phyloP scores from a whole-genome alignment of 2,888 invertebrate species.

The Odontocolon sp. region DNA sequence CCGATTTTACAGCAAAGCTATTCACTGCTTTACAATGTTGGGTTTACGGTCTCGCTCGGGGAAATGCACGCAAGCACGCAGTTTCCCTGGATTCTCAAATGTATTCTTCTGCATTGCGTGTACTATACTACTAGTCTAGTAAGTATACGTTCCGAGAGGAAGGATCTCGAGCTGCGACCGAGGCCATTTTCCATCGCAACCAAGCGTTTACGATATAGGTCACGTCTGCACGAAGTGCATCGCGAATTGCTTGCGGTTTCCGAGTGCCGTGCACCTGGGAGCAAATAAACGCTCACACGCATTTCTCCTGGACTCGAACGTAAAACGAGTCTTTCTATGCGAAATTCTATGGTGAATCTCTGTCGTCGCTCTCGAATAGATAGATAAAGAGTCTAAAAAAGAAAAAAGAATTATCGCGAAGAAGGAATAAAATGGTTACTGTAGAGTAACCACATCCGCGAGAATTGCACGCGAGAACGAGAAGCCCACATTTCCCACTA shows the following conservation, averaged over 20 bases:
- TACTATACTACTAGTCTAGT: not conserved
- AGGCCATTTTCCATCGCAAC: constrained; percentile 23
- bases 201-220: constrained; percentile 68
- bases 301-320: not conserved
- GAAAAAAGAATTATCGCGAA: not conserved
- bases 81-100: constrained; percentile 20
- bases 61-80: constrained; percentile 27
- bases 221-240: constrained; percentile 56
- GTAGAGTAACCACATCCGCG: constrained; percentile 18
- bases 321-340: not conserved
- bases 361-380: not conserved
- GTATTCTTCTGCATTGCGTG: constrained; percentile 7
- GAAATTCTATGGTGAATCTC: not conserved
- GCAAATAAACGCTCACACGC: constrained; percentile 8
- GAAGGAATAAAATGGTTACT: not conserved
- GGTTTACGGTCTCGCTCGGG: constrained; percentile 46
- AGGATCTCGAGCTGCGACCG: not conserved
- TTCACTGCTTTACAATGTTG: constrained; percentile 52
- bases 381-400: not conserved
- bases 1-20: constrained; percentile 50
- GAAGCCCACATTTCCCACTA: not conserved
- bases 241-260: constrained; percentile 16
- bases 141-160: not conserved
- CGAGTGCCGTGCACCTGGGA: constrained; percentile 14
- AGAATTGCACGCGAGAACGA: constrained; percentile 9